Evolutionary conservation across 2,888 invertebrate species (phyloP), one percentile per base, ranked within the genome.

Genomic region (Ptychoptera contaminata): DNA sequence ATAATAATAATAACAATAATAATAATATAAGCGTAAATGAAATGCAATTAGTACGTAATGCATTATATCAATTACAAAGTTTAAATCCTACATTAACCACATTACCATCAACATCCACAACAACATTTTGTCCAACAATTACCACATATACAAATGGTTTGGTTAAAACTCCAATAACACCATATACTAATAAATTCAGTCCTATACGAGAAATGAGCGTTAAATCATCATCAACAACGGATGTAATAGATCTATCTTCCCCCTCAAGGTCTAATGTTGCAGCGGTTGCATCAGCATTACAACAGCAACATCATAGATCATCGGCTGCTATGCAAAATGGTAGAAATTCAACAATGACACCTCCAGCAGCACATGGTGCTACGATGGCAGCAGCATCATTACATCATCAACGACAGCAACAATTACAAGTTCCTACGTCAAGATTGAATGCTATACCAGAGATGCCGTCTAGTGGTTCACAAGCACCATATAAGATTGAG

Each of bases 401-500:
- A 12, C 49, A 46, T 15, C 48, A 47, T 15, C 50, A 44, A 34
- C 47, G 47, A 40, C 45, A 43, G 36, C 49, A 48, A 40, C 45
- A 41, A 8, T 40, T 31, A 8, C 39, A 48, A 16, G 48, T 44
- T 12, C 12, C 15, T n/a, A 37, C 12, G 11, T 35, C 29, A 29
- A 71, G 76, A 56, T 68, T 85, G 53, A 78, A 76, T 48, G 72
- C 76, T 48, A 82, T 85, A 56, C 72, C 77, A 15, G 85, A 85
- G 58, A 73, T 79, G 57, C 72, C 72, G 51, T 69, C 74, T 48
- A 72, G 73, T 59, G 74, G 76, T 56, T 73, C 72, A 62, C 79
- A 78, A 67, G 74, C 74, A 62, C 79, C 79, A 57, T 83, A 81
- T 67, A 82, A 81, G 70, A 76, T 86, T 40, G 84, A 85, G 58